These are phyloP conservation scores for Hydropsyche betteni DNA, from an alignment of 2,888 invertebrate genomes.

Conservation along the genomic window DNA sequence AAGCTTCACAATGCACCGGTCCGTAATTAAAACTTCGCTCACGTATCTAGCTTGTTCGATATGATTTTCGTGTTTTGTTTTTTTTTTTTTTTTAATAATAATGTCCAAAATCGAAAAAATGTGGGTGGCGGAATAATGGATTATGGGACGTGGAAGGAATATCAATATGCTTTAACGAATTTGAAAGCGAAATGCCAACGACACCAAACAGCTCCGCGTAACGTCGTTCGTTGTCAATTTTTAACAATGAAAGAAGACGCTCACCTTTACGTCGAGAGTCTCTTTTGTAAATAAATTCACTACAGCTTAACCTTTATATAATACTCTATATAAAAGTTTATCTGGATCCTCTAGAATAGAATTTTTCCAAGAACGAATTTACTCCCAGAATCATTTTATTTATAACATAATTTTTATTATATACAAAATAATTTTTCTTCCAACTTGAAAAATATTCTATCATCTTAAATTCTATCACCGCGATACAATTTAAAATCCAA, in stretches of 20 bases:
- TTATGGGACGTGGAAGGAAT: not conserved
- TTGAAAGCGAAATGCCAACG: slow-evolving; percentile 9
- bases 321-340: too few species aligned
- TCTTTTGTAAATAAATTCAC: slow-evolving; percentile 14
- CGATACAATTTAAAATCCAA: too few species aligned
- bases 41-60: not conserved
- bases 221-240: slow-evolving; percentile 25
- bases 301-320: not conserved
- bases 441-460: too few species aligned
- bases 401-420: too few species aligned
- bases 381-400: too few species aligned
- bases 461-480: too few species aligned
- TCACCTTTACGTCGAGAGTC: slow-evolving; percentile 14
- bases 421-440: too few species aligned
- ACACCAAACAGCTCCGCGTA: not conserved
- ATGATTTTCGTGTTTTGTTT: not conserved
- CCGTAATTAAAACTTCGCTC: not conserved
- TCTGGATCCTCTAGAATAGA: too few species aligned
- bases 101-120: not conserved
- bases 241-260: slow-evolving; percentile 27
- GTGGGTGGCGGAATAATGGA: not conserved
- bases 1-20: slow-evolving; percentile 13
- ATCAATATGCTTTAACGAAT: slow-evolving; percentile 1
- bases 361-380: too few species aligned
- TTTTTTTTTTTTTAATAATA: not conserved